Conservation (phyloP, 2,888 invertebrate species). For the Tetragnatha montana region DNA sequence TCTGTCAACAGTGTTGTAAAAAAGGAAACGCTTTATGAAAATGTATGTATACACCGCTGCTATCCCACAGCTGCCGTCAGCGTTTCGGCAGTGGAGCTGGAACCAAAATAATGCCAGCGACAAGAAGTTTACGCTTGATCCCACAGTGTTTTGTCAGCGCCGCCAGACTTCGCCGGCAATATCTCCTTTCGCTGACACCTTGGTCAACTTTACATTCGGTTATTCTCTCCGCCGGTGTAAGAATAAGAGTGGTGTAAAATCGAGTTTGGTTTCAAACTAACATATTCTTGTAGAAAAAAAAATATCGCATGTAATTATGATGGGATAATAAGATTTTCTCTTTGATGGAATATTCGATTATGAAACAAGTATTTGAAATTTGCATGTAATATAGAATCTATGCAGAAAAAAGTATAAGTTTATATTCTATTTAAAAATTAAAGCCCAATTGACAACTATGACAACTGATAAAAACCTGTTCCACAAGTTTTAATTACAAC, state of each 20-base stretch:
- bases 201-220: conserved; percentile 45
- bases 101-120: conserved; percentile 22
- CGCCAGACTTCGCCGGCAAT: conserved; percentile 28
- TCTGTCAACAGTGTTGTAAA: neutral
- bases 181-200: conserved; percentile 53
- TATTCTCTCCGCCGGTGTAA: neutral
- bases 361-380: neutral
- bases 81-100: neutral
- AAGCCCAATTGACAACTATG: too few relatives aligned
- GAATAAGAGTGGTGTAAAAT: conserved; percentile 28
- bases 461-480: too few relatives aligned
- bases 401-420: neutral
- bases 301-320: neutral
- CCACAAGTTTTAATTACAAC: too few relatives aligned
- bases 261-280: neutral
- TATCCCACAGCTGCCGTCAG: neutral
- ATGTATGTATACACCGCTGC: conserved; percentile 9
- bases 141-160: conserved; percentile 37
- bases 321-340: neutral
- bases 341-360: neutral
- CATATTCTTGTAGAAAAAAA: neutral
- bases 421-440: too few relatives aligned
- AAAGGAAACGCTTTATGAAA: conserved; percentile 3
- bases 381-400: neutral
- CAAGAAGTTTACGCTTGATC: conserved; percentile 33